phyloP scores from a whole-genome alignment of 2,888 invertebrate species.

The Erebia epiphron region DNA sequence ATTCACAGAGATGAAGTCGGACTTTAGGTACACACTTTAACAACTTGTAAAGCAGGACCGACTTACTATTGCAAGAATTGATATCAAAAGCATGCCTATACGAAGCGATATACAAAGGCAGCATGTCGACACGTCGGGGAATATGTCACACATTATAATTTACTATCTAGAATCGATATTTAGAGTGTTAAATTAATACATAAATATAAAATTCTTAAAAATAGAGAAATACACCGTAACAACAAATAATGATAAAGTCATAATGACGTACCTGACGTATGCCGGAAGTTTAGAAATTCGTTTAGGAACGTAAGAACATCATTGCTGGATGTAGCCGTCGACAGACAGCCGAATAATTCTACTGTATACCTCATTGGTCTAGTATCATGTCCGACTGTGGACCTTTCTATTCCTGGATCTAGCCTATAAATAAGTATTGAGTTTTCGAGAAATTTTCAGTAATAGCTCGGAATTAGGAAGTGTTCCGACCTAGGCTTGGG shows the following conservation, averaged over 20 bases:
- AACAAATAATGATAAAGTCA: neutral
- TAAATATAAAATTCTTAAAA: constrained; percentile 12
- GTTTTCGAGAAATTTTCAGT: too few species aligned
- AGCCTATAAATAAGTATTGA: too few species aligned
- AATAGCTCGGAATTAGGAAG: too few species aligned
- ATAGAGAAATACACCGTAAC: neutral
- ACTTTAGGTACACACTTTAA: too few species aligned
- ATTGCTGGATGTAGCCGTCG: neutral
- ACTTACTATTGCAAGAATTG: constrained; percentile 56
- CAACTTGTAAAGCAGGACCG: neutral
- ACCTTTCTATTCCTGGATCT: too few species aligned
- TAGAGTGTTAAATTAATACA: neutral
- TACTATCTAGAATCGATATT: constrained; percentile 22
- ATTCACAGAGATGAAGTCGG: too few species aligned
- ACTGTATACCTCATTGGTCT: too few species aligned
- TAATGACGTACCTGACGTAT: neutral
- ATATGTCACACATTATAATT: constrained; percentile 58
- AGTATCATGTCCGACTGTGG: too few species aligned
- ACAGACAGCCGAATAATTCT: too few species aligned
- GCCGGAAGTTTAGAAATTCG: neutral
- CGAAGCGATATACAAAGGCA: constrained; percentile 46
- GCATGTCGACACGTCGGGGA: constrained; percentile 55
- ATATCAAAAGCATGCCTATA: constrained; percentile 54
- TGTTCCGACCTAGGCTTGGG: too few species aligned
- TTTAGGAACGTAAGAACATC: neutral